phyloP scores from a whole-genome alignment of 2,888 invertebrate species.

The Leptopilina syphax region DNA sequence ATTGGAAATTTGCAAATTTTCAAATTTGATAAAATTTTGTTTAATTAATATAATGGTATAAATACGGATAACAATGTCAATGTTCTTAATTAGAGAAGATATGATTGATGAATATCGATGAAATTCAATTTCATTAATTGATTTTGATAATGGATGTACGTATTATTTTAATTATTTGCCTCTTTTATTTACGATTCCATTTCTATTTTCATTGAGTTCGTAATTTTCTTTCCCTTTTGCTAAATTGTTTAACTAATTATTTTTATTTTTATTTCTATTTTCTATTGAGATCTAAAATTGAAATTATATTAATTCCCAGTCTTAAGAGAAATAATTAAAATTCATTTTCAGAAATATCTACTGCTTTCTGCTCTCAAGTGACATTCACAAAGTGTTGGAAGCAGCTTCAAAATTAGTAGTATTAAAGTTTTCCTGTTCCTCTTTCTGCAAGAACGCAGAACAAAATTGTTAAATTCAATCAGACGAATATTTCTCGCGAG shows the following conservation, averaged over 20 bases:
- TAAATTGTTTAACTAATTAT: no score
- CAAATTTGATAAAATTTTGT: no score
- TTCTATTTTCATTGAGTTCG: no score
- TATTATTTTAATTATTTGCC: constrained; percentile 5
- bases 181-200: no score
- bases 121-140: constrained; percentile 31
- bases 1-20: no score
- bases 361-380: constrained; percentile 1
- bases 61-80: not conserved
- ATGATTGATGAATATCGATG: constrained; percentile 19
- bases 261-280: not conserved
- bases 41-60: not conserved
- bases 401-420: constrained; percentile 33
- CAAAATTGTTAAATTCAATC: not conserved
- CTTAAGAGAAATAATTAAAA: constrained; percentile 1
- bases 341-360: constrained; percentile 13
- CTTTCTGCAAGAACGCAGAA: not conserved
- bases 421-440: constrained; percentile 10
- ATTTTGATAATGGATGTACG: constrained; percentile 21
- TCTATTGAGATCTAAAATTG: not conserved
- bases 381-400: constrained; percentile 8
- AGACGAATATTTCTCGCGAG: not conserved
- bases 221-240: no score
- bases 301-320: not conserved
- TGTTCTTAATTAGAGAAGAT: constrained; percentile 22